These are phyloP conservation scores for Mesoligia furuncula DNA, from an alignment of 2,888 invertebrate genomes.

Conservation along the genomic window DNA sequence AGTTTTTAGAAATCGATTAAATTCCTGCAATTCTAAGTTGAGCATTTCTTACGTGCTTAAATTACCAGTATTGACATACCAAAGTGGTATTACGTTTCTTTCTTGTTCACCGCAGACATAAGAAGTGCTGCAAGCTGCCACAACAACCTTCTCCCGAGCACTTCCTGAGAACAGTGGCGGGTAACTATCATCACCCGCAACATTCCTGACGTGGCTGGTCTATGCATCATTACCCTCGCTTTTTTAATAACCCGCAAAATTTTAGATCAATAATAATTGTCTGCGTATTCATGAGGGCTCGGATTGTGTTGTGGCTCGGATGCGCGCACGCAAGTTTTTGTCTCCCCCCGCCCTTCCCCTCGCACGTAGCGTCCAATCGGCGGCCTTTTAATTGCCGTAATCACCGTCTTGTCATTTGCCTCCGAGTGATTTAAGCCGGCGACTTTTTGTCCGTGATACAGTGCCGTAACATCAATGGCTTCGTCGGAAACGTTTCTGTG, in stretches of 20 bases:
- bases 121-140: conserved; percentile 5
- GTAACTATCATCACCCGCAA: conserved; percentile 13
- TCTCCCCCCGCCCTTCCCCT: not conserved
- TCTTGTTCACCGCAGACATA: conserved; percentile 6
- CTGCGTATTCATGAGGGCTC: conserved; percentile 39
- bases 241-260: conserved; percentile 38
- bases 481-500: conserved; percentile 63
- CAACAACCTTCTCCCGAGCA: not conserved
- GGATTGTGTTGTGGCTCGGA: conserved; percentile 15
- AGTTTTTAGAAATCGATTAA: conserved; percentile 34
- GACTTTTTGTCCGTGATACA: conserved; percentile 62
- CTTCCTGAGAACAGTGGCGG: not conserved
- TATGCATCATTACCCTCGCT: conserved; percentile 34
- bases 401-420: conserved; percentile 78
- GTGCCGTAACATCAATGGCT: conserved; percentile 66
- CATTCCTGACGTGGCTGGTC: conserved; percentile 26
- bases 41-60: conserved; percentile 36
- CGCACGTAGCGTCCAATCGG: conserved; percentile 45
- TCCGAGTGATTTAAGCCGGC: conserved; percentile 72
- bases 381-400: conserved; percentile 77
- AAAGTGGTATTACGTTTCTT: conserved; percentile 21
- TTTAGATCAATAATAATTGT: conserved; percentile 33
- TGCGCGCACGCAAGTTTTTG: conserved; percentile 56
- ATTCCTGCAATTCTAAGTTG: conserved; percentile 14
- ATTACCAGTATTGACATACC: conserved; percentile 35